phyloP scores from a whole-genome alignment of 2,113 vertebrate species.

The Halichoerus grypus region DNA sequence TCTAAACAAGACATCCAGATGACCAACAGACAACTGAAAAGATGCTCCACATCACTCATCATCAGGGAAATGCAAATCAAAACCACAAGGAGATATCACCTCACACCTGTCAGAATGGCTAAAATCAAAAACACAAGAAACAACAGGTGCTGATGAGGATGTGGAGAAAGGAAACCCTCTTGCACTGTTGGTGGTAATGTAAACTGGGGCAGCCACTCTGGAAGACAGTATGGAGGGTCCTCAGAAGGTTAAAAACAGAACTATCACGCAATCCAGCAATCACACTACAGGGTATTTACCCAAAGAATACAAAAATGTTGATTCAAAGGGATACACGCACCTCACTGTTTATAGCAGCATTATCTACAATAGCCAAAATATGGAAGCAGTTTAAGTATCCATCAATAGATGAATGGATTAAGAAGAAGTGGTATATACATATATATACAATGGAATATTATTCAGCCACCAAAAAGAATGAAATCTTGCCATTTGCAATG shows the following conservation, averaged over 20 bases:
- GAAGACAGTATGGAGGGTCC: neutral
- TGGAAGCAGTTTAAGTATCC: neutral
- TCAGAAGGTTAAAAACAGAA: neutral
- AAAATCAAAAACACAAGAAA: neutral
- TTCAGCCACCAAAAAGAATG: neutral
- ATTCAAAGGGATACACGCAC: neutral
- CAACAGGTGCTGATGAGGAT: neutral
- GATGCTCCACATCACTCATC: neutral
- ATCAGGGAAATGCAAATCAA: neutral
- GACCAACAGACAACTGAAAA: neutral
- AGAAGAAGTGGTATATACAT: neutral
- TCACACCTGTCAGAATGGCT: neutral
- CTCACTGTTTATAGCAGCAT: neutral
- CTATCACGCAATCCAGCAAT: neutral
- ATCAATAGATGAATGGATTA: neutral
- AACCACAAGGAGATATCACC: neutral
- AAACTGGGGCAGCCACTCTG: neutral
- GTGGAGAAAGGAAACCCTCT: neutral
- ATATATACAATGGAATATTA: neutral
- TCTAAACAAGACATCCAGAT: neutral
- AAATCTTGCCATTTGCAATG: neutral
- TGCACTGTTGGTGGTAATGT: neutral
- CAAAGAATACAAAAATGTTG: neutral
- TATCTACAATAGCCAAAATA: neutral
- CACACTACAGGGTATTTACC: neutral